phyloP scores from a whole-genome alignment of 2,113 vertebrate genomes.

The Pardalotus punctatus region DNA sequence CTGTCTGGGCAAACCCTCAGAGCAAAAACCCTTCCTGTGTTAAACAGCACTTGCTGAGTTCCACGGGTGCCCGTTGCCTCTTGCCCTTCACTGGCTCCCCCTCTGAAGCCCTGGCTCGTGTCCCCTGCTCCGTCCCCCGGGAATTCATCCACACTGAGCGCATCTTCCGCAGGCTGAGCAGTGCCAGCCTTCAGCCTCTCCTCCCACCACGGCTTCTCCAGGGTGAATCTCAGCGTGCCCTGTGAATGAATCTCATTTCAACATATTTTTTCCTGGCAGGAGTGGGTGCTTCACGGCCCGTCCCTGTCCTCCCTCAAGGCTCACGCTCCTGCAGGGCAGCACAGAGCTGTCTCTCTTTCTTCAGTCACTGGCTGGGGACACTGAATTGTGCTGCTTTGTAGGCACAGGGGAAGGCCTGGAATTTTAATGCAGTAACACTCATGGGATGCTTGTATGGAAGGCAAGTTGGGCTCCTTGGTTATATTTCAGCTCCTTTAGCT shows the following conservation, averaged over 20 bases:
- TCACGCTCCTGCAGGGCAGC: not conserved
- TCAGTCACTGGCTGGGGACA: not conserved
- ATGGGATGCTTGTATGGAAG: not conserved
- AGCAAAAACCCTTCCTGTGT: not conserved
- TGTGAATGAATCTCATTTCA: not conserved
- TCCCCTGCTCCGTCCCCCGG: not conserved
- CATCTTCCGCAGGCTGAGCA: not conserved
- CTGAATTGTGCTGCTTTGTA: not conserved
- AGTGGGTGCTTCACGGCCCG: not conserved
- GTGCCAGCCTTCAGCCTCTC: not conserved
- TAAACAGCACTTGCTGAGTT: not conserved
- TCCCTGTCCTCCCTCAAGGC: not conserved
- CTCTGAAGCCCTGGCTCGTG: not conserved
- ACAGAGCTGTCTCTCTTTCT: not conserved
- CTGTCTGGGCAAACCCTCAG: not conserved
- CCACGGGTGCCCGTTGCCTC: not conserved
- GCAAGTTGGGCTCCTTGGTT: not conserved
- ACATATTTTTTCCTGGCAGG: not conserved
- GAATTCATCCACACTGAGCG: not conserved
- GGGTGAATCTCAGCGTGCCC: not conserved
- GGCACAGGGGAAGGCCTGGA: not conserved
- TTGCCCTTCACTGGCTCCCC: not conserved
- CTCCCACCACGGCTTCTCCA: not conserved
- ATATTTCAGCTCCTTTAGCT: not conserved
- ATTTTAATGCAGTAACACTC: not conserved